phyloP scores from a whole-genome alignment of 1,140 invertebrate genomes.

The Brachionus rotundiformis region DNA sequence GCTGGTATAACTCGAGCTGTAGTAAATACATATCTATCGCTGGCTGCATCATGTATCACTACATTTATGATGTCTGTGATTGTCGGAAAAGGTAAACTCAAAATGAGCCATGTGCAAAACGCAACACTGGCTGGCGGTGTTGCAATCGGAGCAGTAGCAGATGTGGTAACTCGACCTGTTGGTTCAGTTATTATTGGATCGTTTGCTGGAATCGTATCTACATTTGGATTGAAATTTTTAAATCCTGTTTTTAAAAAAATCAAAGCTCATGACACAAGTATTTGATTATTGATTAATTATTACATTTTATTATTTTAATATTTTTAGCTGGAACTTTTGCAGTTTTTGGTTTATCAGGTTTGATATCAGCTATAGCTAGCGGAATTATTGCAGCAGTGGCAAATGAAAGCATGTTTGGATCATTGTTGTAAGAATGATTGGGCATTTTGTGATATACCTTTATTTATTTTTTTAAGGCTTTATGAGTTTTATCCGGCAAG shows the following conservation, averaged over 20 bases:
- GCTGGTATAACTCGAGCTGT: slow-evolving; percentile 76
- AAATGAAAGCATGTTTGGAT: not conserved
- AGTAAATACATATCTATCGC: slow-evolving; percentile 86
- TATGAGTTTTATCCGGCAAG: slow-evolving; percentile 67
- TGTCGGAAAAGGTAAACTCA: slow-evolving; percentile 66
- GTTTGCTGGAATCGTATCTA: slow-evolving; percentile 77
- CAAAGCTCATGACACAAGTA: slow-evolving; percentile 20
- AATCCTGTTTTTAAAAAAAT: slow-evolving; percentile 69
- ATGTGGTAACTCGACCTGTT: slow-evolving; percentile 81
- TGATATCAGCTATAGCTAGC: slow-evolving; percentile 78
- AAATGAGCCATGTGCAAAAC: slow-evolving; percentile 65
- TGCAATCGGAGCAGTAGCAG: slow-evolving; percentile 69
- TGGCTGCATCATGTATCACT: slow-evolving; percentile 78
- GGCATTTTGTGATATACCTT: too few species aligned
- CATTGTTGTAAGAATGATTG: not conserved
- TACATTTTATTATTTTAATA: too few species aligned
- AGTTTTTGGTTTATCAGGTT: slow-evolving; percentile 88
- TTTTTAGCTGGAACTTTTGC: slow-evolving; percentile 93
- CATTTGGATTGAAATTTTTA: slow-evolving; percentile 79
- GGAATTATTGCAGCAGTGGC: slow-evolving; percentile 73
- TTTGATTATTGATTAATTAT: too few species aligned
- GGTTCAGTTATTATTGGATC: slow-evolving; percentile 81
- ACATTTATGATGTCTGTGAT: slow-evolving; percentile 80
- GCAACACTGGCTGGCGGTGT: slow-evolving; percentile 69
- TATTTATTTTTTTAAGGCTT: slow-evolving; percentile 61